Conservation (phyloP, 1,140 invertebrate species). For the Ephestia elutella region DNA sequence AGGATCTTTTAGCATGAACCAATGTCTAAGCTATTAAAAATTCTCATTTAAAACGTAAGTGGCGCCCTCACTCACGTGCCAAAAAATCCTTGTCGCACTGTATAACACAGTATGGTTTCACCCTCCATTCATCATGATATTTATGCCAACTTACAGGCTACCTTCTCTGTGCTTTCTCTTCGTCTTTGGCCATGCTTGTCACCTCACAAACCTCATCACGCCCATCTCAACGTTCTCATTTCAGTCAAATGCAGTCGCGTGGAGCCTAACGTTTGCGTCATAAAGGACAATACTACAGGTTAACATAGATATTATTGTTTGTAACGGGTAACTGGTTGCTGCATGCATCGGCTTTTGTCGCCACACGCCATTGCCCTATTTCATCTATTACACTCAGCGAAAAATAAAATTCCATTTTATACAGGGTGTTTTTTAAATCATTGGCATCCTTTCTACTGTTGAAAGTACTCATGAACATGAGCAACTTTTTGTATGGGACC, state of each 20-base stretch:
- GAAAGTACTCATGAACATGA: no score
- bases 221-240: slow-evolving; percentile 41
- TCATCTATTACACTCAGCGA: neutral
- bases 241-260: slow-evolving; percentile 52
- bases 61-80: no score
- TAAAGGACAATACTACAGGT: slow-evolving; percentile 52
- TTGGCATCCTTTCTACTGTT: no score
- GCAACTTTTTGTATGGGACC: no score
- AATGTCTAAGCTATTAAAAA: no score
- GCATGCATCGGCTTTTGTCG: slow-evolving; percentile 18
- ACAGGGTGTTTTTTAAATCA: no score
- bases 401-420: neutral
- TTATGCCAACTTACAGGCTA: slow-evolving; percentile 18
- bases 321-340: slow-evolving; percentile 27
- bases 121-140: slow-evolving; percentile 15
- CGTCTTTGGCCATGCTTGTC: slow-evolving; percentile 25
- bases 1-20: no score
- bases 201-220: slow-evolving; percentile 27
- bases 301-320: slow-evolving; percentile 25
- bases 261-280: slow-evolving; percentile 52
- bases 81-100: no score
- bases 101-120: neutral
- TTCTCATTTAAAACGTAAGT: no score
- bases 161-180: slow-evolving; percentile 26
- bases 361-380: slow-evolving; percentile 4